A percentile compares a stretch with the other conserved stretches of the same genome.
Evolutionary conservation across 2,888 invertebrate genomes (phyloP).

Genomic region (Empis livida): DNA sequence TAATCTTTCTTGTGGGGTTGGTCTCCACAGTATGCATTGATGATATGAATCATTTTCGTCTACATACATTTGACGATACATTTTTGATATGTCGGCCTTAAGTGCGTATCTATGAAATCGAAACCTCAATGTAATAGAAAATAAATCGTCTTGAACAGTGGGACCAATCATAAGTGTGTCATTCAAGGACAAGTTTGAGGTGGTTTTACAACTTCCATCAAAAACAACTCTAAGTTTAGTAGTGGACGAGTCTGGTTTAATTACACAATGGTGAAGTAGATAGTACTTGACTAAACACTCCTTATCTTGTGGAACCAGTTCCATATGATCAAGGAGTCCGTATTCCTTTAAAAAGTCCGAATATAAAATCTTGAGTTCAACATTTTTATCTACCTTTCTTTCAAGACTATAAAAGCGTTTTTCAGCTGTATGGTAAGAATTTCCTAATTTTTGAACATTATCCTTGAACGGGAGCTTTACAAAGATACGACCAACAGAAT

Average conservation of each 20-base stretch:
- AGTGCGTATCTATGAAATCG: slow-evolving; percentile 7
- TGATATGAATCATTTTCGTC: slow-evolving; percentile 8
- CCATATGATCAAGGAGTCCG: slow-evolving; percentile 12
- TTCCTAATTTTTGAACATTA: neutral
- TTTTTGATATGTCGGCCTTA: slow-evolving; percentile 15
- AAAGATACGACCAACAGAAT: slow-evolving; percentile 6
- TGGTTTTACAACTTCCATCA: slow-evolving; percentile 6
- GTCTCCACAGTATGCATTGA: slow-evolving; percentile 12
- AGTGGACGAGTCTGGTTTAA: slow-evolving; percentile 5
- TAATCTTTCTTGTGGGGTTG: slow-evolving; percentile 1
- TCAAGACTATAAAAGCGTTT: neutral
- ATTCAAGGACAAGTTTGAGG: slow-evolving; percentile 2
- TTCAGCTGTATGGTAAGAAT: neutral
- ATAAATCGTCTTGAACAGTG: slow-evolving; percentile 7
- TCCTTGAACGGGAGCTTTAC: slow-evolving; percentile 8
- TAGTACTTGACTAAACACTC: slow-evolving; percentile 3
- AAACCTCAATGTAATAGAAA: slow-evolving; percentile 6
- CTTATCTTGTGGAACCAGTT: neutral
- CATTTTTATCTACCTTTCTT: neutral
- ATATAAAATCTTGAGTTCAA: slow-evolving; percentile 10
- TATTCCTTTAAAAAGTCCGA: slow-evolving; percentile 13
- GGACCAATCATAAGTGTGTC: slow-evolving; percentile 6
- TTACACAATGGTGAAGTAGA: slow-evolving; percentile 13
- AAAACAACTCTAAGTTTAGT: slow-evolving; percentile 5
- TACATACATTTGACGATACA: slow-evolving; percentile 15